Evolutionary conservation across 2,888 invertebrate species (phyloP).

Genomic region (Sminthurides aquaticus): DNA sequence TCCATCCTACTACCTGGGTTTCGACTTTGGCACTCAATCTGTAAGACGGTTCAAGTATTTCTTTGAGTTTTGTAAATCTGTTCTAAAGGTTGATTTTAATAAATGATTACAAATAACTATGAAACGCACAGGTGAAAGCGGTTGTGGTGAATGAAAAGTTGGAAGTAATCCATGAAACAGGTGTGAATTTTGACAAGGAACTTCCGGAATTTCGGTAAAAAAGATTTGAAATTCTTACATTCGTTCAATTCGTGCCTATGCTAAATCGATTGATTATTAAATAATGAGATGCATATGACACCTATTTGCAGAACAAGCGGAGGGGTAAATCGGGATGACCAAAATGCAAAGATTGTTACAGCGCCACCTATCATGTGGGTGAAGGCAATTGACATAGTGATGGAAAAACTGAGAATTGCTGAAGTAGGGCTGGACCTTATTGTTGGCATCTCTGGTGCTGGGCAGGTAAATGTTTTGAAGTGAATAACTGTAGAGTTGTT

Average conservation of each 20-base stretch:
- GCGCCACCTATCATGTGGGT: constrained; percentile 91
- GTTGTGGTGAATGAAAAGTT: constrained; percentile 69
- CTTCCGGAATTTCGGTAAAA: constrained; percentile 83
- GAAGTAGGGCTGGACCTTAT: constrained; percentile 77
- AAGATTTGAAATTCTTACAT: constrained; percentile 1
- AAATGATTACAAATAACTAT: constrained; percentile 6
- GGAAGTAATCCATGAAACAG: constrained; percentile 65
- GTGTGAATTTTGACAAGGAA: constrained; percentile 83
- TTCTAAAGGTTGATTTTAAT: constrained; percentile 10
- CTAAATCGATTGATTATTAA: background rate
- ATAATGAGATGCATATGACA: too few species aligned
- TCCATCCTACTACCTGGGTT: constrained; percentile 57
- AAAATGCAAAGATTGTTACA: constrained; percentile 51
- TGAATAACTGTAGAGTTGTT: background rate
- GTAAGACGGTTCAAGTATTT: constrained; percentile 52
- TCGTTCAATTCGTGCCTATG: background rate
- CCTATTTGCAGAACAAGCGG: constrained; percentile 22
- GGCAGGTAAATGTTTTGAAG: constrained; percentile 59
- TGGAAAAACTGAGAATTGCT: constrained; percentile 71
- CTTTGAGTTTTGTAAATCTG: background rate
- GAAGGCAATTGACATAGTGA: constrained; percentile 82
- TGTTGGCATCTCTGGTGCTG: constrained; percentile 80
- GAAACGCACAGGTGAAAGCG: constrained; percentile 85
- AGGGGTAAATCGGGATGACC: constrained; percentile 24
- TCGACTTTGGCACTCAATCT: constrained; percentile 83